Conservation (phyloP, 2,888 invertebrate genomes). For the Tolmerus cingulatus region DNA sequence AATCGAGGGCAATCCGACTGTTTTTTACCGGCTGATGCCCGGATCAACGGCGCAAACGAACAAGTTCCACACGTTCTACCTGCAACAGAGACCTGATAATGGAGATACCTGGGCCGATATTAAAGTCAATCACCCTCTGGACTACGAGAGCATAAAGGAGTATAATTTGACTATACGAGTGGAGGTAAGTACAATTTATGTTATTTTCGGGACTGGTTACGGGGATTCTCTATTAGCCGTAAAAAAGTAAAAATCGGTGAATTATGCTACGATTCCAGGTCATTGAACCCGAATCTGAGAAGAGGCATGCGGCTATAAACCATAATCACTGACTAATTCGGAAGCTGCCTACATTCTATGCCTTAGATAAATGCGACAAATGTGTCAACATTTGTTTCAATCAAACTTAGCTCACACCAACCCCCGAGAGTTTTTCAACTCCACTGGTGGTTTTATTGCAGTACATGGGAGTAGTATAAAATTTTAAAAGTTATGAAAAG, state of each 20-base stretch:
- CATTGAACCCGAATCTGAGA: neutral
- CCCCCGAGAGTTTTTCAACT: neutral
- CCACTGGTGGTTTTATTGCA: neutral
- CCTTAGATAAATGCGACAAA: neutral
- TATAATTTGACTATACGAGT: slow-evolving; percentile 95
- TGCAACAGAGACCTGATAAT: slow-evolving; percentile 92
- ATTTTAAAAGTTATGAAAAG: neutral
- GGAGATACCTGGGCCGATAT: slow-evolving; percentile 95
- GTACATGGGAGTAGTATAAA: neutral
- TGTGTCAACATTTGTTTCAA: neutral
- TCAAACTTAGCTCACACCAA: neutral
- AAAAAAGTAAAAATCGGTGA: slow-evolving; percentile 3
- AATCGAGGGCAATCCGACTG: slow-evolving; percentile 94
- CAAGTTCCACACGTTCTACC: slow-evolving; percentile 93
- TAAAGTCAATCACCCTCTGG: slow-evolving; percentile 94
- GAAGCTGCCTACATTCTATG: neutral
- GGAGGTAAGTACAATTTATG: slow-evolving; percentile 73
- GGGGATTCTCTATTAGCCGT: neutral
- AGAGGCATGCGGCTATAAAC: neutral
- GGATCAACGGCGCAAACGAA: slow-evolving; percentile 96
- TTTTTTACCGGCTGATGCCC: slow-evolving; percentile 94
- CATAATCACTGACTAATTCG: neutral
- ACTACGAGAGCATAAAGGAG: slow-evolving; percentile 94
- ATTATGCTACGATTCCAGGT: neutral
- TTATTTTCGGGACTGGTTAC: neutral